Percentiles rank a stretch among this genome's conserved stretches.
These are phyloP conservation scores for Pocota personata DNA, from an alignment of 2,888 invertebrate genomes.

Conservation along the genomic window DNA sequence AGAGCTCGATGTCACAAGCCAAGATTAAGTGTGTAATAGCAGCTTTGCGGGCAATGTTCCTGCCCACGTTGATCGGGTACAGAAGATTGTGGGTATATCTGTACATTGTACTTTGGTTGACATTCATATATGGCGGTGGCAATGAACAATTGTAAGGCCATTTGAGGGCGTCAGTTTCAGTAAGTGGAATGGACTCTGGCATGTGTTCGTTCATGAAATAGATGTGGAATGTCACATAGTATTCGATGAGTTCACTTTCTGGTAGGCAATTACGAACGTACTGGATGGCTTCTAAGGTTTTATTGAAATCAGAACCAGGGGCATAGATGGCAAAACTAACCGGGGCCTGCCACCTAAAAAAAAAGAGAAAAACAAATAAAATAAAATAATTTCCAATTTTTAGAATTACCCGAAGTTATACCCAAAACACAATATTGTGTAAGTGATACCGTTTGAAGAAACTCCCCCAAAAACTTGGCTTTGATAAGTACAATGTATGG, in stretches of 20 bases:
- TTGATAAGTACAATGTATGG: too few species aligned
- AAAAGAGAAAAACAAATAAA: neutral
- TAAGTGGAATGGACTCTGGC: conserved; percentile 81
- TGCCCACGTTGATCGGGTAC: conserved; percentile 94
- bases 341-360: conserved; percentile 85
- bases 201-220: conserved; percentile 85
- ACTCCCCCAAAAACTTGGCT: too few species aligned
- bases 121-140: conserved; percentile 75
- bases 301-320: conserved; percentile 85
- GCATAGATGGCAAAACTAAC: conserved; percentile 87
- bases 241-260: conserved; percentile 83
- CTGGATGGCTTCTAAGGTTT: conserved; percentile 85
- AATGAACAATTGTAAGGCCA: conserved; percentile 75
- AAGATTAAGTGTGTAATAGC: conserved; percentile 91
- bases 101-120: conserved; percentile 85
- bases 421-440: conserved; percentile 35
- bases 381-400: too few species aligned
- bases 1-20: conserved; percentile 93
- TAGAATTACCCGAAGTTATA: too few species aligned
- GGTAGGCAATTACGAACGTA: conserved; percentile 85
- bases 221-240: conserved; percentile 87
- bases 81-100: conserved; percentile 89
- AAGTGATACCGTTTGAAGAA: too few species aligned
- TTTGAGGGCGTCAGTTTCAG: conserved; percentile 75
- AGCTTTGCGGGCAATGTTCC: conserved; percentile 91